A percentile compares a stretch with the other conserved stretches of the same genome.
These are phyloP conservation scores for Poecilobothrus nobilitatus DNA, from an alignment of 2,888 invertebrate genomes.

Conservation along the genomic window DNA sequence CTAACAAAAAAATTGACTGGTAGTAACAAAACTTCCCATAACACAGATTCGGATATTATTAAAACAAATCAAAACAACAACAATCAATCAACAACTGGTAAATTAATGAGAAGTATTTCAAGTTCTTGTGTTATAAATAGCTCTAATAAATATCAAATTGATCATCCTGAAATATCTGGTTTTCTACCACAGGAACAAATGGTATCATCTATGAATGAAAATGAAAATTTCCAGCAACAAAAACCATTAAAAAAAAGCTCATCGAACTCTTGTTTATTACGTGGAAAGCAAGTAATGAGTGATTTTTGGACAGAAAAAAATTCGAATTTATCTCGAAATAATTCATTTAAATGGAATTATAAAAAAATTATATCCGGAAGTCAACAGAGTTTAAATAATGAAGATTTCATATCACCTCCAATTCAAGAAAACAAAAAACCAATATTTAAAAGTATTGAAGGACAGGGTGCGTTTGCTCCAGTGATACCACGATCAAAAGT, in stretches of 20 bases:
- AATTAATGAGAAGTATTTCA: constrained; percentile 40
- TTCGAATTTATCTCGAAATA: constrained; percentile 32
- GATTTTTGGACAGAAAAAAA: constrained; percentile 41
- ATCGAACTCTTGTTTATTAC: constrained; percentile 26
- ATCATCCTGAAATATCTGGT: constrained; percentile 23
- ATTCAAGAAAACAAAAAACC: not conserved
- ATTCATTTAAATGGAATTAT: constrained; percentile 40
- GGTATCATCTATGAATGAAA: not conserved
- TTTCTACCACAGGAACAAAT: constrained; percentile 18
- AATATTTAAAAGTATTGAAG: constrained; percentile 5
- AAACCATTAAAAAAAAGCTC: constrained; percentile 25
- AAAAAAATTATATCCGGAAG: constrained; percentile 34
- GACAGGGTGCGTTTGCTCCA: constrained; percentile 25
- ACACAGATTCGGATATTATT: not conserved
- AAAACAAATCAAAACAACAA: not conserved
- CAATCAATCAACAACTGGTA: constrained; percentile 20
- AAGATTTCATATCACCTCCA: not conserved
- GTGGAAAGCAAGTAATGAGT: constrained; percentile 40
- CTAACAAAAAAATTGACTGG: constrained; percentile 5
- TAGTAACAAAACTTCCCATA: not conserved
- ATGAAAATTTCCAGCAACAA: constrained; percentile 11
- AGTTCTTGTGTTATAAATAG: constrained; percentile 35
- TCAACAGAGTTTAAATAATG: not conserved
- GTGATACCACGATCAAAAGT: constrained; percentile 25
- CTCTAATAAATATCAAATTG: constrained; percentile 21